These are phyloP conservation scores for Uloborus plumipes DNA, from an alignment of 2,888 invertebrate genomes.

Conservation along the genomic window DNA sequence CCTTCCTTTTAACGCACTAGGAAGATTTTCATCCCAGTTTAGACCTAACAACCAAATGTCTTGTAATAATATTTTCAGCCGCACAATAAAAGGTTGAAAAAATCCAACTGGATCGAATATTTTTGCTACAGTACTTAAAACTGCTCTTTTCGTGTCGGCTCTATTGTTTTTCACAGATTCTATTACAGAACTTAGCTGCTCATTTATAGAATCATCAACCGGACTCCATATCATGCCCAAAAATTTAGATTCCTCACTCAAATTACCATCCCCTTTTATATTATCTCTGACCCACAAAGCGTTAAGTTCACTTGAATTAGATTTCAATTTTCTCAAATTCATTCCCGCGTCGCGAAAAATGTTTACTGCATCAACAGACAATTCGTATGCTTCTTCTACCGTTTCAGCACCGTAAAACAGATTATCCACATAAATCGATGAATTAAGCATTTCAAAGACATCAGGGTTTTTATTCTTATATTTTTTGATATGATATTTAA, in stretches of 20 bases:
- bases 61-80: background rate
- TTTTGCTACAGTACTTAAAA: background rate
- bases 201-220: background rate
- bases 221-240: constrained; percentile 1
- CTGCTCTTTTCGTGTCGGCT: background rate
- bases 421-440: background rate
- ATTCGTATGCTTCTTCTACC: background rate
- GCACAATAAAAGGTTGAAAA: background rate
- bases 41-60: constrained; percentile 5
- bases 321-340: constrained; percentile 10
- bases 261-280: background rate
- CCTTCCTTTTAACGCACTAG: background rate
- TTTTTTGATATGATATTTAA: constrained; percentile 2
- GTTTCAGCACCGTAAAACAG: background rate
- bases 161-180: background rate
- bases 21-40: background rate
- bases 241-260: constrained; percentile 1
- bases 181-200: background rate
- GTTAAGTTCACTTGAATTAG: background rate
- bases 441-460: background rate
- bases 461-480: background rate
- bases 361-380: background rate
- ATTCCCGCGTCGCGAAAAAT: constrained; percentile 3
- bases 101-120: constrained; percentile 4
- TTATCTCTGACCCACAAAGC: background rate